Evolutionary conservation across 2,113 vertebrate genomes (phyloP).

Genomic region (Glaucomys volans): DNA sequence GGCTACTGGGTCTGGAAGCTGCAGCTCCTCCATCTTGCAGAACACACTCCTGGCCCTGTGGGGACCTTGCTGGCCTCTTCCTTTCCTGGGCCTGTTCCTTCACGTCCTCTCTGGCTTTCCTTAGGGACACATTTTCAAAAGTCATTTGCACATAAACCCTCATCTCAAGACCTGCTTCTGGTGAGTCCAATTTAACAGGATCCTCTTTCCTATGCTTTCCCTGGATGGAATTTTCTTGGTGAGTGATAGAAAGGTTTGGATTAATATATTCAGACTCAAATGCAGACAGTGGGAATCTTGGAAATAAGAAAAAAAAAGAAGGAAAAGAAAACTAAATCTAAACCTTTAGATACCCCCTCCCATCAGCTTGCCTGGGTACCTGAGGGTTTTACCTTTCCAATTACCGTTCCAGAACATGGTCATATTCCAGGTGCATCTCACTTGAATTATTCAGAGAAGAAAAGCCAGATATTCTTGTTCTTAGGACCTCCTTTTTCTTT

Average conservation of each 20-base stretch:
- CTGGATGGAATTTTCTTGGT: background rate
- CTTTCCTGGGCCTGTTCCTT: background rate
- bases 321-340: background rate
- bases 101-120: rapidly evolving
- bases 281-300: background rate
- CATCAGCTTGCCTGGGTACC: background rate
- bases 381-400: background rate
- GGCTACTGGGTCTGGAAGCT: background rate
- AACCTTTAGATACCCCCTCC: background rate
- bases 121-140: background rate
- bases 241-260: slow-evolving; percentile 5
- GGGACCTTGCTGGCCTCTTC: background rate
- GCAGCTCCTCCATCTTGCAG: rapidly evolving
- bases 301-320: background rate
- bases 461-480: background rate
- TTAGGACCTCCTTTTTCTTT: background rate
- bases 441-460: background rate
- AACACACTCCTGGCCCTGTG: background rate
- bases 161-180: background rate
- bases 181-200: background rate
- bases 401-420: background rate
- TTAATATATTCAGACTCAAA: background rate
- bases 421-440: background rate
- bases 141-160: background rate
- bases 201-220: background rate